These are phyloP conservation scores for Caenorhabditis afra DNA, from an alignment of 2,888 invertebrate species.

Conservation along the genomic window DNA sequence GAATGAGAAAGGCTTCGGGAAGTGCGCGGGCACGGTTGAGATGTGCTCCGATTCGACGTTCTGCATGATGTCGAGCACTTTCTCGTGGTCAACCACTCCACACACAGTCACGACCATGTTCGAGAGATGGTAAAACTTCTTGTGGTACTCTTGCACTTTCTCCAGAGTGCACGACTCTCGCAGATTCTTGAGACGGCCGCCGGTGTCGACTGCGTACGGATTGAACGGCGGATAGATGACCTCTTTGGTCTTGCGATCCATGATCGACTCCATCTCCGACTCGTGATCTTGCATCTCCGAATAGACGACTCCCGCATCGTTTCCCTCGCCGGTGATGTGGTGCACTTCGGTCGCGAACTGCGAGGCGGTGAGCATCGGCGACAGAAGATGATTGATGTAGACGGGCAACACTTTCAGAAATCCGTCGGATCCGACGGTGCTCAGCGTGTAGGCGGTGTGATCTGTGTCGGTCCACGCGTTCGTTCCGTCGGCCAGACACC, in stretches of 20 bases:
- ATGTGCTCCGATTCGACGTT: slow-evolving; percentile 86
- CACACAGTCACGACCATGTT: slow-evolving; percentile 90
- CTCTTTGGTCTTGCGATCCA: slow-evolving; percentile 67
- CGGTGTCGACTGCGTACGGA: slow-evolving; percentile 90
- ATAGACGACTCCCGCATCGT: slow-evolving; percentile 95
- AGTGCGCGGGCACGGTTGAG: slow-evolving; percentile 64
- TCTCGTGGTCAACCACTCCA: slow-evolving; percentile 85
- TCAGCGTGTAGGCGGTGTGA: slow-evolving; percentile 92
- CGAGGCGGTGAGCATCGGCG: slow-evolving; percentile 89
- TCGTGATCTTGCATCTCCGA: slow-evolving; percentile 88
- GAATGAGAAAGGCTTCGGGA: slow-evolving; percentile 72
- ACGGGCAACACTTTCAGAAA: slow-evolving; percentile 92
- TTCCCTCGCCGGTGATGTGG: slow-evolving; percentile 90
- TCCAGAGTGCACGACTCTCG: slow-evolving; percentile 88
- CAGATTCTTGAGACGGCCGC: slow-evolving; percentile 90
- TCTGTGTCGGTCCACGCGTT: slow-evolving; percentile 92
- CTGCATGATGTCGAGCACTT: slow-evolving; percentile 87
- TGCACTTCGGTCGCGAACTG: slow-evolving; percentile 93
- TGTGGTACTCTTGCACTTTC: slow-evolving; percentile 89
- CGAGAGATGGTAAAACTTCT: slow-evolving; percentile 90
- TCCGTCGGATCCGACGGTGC: slow-evolving; percentile 90
- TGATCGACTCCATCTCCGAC: slow-evolving; percentile 78
- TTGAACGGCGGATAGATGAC: slow-evolving; percentile 86
- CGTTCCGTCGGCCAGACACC: slow-evolving; percentile 84
- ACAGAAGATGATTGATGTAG: slow-evolving; percentile 91